Percentiles rank a stretch among this genome's conserved stretches.
phyloP scores from a whole-genome alignment of 1,140 invertebrate genomes.

The Tetramorium parvispinum region DNA sequence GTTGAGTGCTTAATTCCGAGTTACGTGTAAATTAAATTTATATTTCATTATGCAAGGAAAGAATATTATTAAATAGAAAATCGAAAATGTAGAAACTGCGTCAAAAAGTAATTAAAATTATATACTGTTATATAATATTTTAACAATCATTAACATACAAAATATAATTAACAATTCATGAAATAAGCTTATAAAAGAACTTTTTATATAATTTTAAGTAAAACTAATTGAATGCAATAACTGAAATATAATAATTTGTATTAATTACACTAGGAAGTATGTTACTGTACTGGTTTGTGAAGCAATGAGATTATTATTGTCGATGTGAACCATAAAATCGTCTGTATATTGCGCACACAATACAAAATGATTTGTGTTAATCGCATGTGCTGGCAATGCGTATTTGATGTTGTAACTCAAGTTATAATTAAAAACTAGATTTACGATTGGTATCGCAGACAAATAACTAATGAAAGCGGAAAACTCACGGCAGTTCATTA shows the following conservation, averaged over 20 bases:
- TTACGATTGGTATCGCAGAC: background rate
- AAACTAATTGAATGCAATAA: background rate
- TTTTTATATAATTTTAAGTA: background rate
- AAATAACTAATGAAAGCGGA: slow-evolving; percentile 27
- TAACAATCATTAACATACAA: background rate
- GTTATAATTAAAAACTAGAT: slow-evolving; percentile 16
- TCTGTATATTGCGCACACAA: background rate
- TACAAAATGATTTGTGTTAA: slow-evolving; percentile 2
- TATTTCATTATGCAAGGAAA: background rate
- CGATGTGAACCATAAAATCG: background rate
- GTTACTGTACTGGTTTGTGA: background rate
- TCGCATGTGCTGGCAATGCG: background rate
- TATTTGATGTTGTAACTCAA: background rate
- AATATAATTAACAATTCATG: background rate
- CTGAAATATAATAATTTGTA: background rate
- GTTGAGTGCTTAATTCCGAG: background rate
- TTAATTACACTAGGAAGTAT: background rate
- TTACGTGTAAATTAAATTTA: background rate
- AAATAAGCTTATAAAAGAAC: background rate
- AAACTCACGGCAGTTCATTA: background rate
- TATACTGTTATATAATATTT: background rate
- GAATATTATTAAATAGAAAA: background rate
- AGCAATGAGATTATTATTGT: background rate
- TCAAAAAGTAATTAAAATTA: slow-evolving; percentile 10
- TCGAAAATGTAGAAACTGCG: background rate